Evolutionary conservation across 1,140 invertebrate genomes (phyloP), one percentile per base, ranked within the genome.

Genomic region (Fopius arisanus): DNA sequence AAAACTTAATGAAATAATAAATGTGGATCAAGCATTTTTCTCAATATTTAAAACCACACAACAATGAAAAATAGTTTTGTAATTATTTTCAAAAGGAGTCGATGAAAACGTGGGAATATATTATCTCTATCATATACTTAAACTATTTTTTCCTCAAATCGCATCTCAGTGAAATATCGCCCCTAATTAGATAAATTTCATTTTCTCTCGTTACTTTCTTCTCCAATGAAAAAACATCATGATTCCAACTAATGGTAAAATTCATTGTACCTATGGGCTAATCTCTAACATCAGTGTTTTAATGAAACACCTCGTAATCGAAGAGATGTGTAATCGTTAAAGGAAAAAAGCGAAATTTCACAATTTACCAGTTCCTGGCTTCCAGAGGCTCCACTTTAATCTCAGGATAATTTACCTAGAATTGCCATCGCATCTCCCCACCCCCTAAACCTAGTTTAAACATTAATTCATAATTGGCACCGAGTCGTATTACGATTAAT

Each of bases 1-100:
- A 81, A 82, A 86, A 86, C 84, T 86, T 86, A 86, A 82, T 80
- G 75, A 59, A 59, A 23, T 59, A 59, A 23, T 26, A 28, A 59
- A 59, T 59, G 54, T 59, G 21, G 19, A 59, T 59, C 23, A 59
- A 59, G 54, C 54, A 28, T 59, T 23, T 59, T 6, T 59, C 23
- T 59, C 54, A 59, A 59, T 59, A 4, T 28, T 7, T 28, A 59
- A 28, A 59, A 59, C 19, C 54, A 26, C 54, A 59, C 23, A 59
- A 26, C 43, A 51, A 21, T 51, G 33, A 37, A 37, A 37, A 37
- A 37, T 37, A 37, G 33, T 37, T 37, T 37, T 12, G 33, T 48
- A 16, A n/a, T 16, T 48, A 48, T 19, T 16, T 48, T 48, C 4
- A 48, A 48, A 48, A 48, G 7, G 16, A 48, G 43, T 48, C 43